phyloP scores from a whole-genome alignment of 2,113 vertebrate genomes.

The Neoarius graeffei region DNA sequence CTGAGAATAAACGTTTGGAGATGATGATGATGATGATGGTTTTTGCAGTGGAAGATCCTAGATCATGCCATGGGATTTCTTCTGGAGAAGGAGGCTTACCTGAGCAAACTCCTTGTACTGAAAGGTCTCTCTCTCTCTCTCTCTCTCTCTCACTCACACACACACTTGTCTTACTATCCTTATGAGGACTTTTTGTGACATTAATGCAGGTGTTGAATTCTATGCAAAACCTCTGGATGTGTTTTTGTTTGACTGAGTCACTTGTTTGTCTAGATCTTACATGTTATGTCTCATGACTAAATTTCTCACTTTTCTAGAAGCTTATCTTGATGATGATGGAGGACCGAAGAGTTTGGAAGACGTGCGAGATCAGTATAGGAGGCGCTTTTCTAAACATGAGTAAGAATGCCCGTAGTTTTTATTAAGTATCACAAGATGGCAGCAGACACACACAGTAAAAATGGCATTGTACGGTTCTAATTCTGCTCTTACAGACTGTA shows the following conservation, averaged over 20 bases:
- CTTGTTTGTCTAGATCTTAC: not conserved
- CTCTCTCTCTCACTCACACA: not conserved
- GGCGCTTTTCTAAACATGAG: conserved; percentile 27
- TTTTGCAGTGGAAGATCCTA: conserved; percentile 79
- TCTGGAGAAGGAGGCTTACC: conserved; percentile 74
- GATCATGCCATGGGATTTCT: conserved; percentile 75
- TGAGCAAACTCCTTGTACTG: conserved; percentile 76
- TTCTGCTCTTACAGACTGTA: too few relatives aligned
- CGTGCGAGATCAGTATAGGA: conserved; percentile 46
- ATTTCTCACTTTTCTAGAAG: conserved; percentile 28
- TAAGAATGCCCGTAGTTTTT: not conserved
- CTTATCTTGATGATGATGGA: conserved; percentile 34
- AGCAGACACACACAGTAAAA: conserved; percentile 37
- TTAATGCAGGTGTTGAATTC: not conserved
- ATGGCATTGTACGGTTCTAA: not conserved
- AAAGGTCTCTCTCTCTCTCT: conserved; percentile 73
- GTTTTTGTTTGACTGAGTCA: not conserved
- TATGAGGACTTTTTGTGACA: not conserved
- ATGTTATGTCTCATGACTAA: not conserved
- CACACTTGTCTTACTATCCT: not conserved
- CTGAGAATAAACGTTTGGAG: not conserved
- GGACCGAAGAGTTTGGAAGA: conserved; percentile 52
- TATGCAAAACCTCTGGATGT: not conserved
- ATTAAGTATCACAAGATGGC: conserved; percentile 41
- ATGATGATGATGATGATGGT: not conserved